Conservation (phyloP, 2,888 invertebrate genomes). For the Andricus curvator region DNA sequence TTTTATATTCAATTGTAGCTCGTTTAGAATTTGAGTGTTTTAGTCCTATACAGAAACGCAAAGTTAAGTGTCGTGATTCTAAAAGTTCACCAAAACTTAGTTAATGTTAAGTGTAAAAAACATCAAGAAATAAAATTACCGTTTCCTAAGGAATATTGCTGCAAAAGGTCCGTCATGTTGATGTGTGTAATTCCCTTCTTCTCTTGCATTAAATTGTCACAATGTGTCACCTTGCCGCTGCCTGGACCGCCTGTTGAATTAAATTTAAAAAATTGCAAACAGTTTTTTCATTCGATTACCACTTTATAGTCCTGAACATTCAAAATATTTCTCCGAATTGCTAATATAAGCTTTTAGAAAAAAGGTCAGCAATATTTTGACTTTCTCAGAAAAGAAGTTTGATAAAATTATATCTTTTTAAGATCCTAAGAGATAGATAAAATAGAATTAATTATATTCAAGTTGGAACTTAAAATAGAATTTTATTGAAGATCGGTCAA, state of each 20-base stretch:
- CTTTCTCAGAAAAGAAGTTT: too few species aligned
- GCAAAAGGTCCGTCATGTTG: conserved; percentile 94
- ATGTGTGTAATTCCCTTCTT: conserved; percentile 91
- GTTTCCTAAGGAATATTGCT: conserved; percentile 93
- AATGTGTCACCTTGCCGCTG: conserved; percentile 98
- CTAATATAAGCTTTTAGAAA: too few species aligned
- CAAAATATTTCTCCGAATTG: too few species aligned
- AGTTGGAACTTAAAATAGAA: too few species aligned
- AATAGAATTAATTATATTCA: too few species aligned
- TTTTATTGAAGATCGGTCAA: too few species aligned
- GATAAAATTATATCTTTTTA: too few species aligned
- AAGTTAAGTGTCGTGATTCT: too few species aligned
- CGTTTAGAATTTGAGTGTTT: not conserved
- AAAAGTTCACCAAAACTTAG: not conserved
- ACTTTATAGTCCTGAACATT: not conserved
- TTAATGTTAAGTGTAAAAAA: not conserved
- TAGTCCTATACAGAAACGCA: not conserved
- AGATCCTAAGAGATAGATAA: too few species aligned
- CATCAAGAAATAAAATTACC: conserved; percentile 80
- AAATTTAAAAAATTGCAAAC: not conserved
- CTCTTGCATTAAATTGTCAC: conserved; percentile 94
- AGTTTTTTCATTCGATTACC: not conserved
- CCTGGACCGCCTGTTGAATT: conserved; percentile 91
- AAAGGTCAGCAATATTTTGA: too few species aligned
- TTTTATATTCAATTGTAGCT: not conserved